Conservation (phyloP, 2,113 vertebrate species). For the Coregonus clupeaformis region DNA sequence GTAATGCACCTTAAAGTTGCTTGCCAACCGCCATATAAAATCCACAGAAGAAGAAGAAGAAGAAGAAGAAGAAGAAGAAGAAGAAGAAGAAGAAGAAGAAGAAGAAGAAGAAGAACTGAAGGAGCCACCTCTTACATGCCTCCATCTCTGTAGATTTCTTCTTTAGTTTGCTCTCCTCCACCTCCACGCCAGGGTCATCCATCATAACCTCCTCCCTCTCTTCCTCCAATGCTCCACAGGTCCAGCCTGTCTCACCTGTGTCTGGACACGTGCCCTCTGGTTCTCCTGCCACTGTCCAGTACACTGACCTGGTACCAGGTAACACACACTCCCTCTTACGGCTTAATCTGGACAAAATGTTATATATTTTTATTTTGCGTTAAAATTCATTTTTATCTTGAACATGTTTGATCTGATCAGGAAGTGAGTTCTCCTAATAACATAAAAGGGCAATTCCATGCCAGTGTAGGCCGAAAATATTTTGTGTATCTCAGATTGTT, state of each 20-base stretch:
- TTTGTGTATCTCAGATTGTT: no score
- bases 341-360: no score
- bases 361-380: no score
- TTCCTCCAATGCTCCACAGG: constrained; percentile 6
- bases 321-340: no score
- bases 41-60: background rate
- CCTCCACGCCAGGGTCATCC: constrained; percentile 49
- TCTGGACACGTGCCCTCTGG: constrained; percentile 70
- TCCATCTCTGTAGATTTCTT: constrained; percentile 73
- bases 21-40: no score
- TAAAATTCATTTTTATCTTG: no score
- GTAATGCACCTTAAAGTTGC: no score
- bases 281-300: constrained; percentile 79
- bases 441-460: no score
- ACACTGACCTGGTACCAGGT: constrained; percentile 92
- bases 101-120: background rate
- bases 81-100: background rate
- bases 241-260: constrained; percentile 30
- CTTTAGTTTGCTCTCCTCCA: constrained; percentile 46
- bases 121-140: constrained; percentile 62
- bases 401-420: background rate
- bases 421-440: no score
- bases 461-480: no score
- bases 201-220: constrained; percentile 33
- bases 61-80: no score